Evolutionary conservation across 2,797 vertebrate species (phyloP).

Genomic region (Morus bassanus): DNA sequence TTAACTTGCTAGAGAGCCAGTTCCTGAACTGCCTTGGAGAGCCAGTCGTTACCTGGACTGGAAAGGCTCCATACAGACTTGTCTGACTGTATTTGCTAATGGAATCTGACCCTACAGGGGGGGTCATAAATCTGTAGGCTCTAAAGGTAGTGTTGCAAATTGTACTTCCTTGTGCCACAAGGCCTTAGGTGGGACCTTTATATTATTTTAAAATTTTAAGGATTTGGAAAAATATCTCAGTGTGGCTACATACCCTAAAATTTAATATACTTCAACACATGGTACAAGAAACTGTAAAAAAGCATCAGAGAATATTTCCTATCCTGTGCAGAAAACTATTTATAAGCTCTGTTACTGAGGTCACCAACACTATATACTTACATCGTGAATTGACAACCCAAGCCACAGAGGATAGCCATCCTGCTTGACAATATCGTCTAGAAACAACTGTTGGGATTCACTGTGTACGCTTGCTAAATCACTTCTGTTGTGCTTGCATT

Average conservation of each 20-base stretch:
- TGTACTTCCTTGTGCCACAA: background rate
- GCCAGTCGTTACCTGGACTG: background rate
- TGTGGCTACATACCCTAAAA: background rate
- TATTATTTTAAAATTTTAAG: background rate
- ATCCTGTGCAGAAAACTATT: background rate
- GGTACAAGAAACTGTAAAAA: background rate
- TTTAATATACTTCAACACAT: background rate
- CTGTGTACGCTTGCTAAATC: slow-evolving; percentile 89
- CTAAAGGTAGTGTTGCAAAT: background rate
- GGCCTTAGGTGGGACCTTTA: background rate
- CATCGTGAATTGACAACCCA: slow-evolving; percentile 89
- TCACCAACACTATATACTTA: slow-evolving; percentile 68
- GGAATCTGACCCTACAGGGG: background rate
- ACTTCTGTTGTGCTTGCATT: slow-evolving; percentile 78
- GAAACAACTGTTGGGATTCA: slow-evolving; percentile 71
- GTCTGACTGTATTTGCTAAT: background rate
- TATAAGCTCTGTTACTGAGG: background rate
- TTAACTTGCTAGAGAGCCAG: background rate
- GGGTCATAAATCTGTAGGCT: background rate
- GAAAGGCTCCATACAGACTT: background rate
- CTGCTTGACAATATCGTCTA: slow-evolving; percentile 79
- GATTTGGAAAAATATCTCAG: background rate
- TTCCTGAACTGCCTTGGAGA: background rate
- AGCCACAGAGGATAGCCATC: slow-evolving; percentile 94
- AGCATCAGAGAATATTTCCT: background rate